phyloP scores from a whole-genome alignment of 92 coral and sea anemone genomes.

The Heteractis magnifica region DNA sequence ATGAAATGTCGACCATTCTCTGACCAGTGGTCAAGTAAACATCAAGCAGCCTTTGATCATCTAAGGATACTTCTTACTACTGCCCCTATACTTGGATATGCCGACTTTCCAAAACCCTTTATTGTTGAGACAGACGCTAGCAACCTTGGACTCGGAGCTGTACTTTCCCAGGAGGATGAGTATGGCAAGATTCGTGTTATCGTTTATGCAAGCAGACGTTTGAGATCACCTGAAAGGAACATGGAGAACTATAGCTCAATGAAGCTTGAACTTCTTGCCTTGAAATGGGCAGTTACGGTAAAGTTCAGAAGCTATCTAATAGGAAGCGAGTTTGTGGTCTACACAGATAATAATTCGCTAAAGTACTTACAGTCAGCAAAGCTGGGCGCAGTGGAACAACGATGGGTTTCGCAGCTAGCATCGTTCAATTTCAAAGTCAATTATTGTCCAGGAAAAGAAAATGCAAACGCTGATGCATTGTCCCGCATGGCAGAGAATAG shows the following conservation, averaged over 20 bases:
- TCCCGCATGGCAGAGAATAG: background rate
- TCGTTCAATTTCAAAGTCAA: background rate
- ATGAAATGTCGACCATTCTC: background rate
- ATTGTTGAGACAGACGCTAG: slow-evolving; percentile 8
- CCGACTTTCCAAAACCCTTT: background rate
- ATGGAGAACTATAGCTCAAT: background rate
- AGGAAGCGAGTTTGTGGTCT: slow-evolving; percentile 34
- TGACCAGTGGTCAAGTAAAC: background rate
- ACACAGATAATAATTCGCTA: slow-evolving; percentile 59
- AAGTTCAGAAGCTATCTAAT: slow-evolving; percentile 54
- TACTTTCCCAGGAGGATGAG: slow-evolving; percentile 10
- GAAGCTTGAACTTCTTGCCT: slow-evolving; percentile 32
- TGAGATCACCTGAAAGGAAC: slow-evolving; percentile 10
- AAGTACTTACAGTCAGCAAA: slow-evolving; percentile 49
- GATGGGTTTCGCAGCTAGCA: slow-evolving; percentile 53
- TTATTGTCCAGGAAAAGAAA: too few species aligned
- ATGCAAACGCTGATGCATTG: too few species aligned
- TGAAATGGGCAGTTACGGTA: slow-evolving; percentile 58
- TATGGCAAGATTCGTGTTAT: slow-evolving; percentile 7
- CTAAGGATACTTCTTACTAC: background rate
- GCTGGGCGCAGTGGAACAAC: slow-evolving; percentile 57
- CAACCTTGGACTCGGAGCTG: slow-evolving; percentile 23
- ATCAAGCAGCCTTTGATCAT: slow-evolving; percentile 6
- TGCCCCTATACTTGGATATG: slow-evolving; percentile 2
- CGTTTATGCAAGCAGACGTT: slow-evolving; percentile 17